Evolutionary conservation across 2,113 vertebrate genomes (phyloP), one percentile per base, ranked within the genome.

Genomic region (Trochalopteron elliotii): DNA sequence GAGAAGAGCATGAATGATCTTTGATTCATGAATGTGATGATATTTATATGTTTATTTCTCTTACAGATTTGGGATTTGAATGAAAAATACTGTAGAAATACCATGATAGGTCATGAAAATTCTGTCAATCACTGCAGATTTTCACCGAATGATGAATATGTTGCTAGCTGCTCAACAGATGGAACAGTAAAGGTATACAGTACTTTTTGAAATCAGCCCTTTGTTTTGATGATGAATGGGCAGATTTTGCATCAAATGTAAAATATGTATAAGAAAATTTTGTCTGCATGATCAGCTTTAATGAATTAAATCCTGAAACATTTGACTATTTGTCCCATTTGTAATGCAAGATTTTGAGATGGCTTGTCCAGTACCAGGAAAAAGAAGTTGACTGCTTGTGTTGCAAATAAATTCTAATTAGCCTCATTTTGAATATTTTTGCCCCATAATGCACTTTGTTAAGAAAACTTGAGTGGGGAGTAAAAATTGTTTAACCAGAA

Each of bases 81-180:
- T 95, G 97, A 96, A 83, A 97, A 97, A 5, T 92, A 97, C 33
- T 99, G 98, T 83, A 98, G 99, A 96, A 99, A 99, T 98, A 99
- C 99, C 0, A 94, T 99, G 98, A 99, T 99, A 68, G 99, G 99
- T 33, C 99, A 99, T 94, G 83, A 47, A 31, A 97, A 98, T 86
- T 97, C 98, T 5, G 99, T 99, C 83, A 99, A 95, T 95, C 99
- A 99, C 98, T 99, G 99, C 91, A 99, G 98, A 96, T 99, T 99
- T 98, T 99, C 99, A 77, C 99, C 99, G 13, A 97, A 99, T 68
- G 99, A 99, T 96, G 75, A 96, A 28, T 98, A 98, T 71, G 80
- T 99, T 93, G 99, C 99, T 88, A 99, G 99, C 77, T 99, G 99
- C 83, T 99, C 99, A 12, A 98, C 98, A 40, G 99, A 99, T 72